Percentiles rank a stretch among this genome's conserved stretches.
phyloP scores from a whole-genome alignment of 2,888 invertebrate genomes.

The Apodemia zela region DNA sequence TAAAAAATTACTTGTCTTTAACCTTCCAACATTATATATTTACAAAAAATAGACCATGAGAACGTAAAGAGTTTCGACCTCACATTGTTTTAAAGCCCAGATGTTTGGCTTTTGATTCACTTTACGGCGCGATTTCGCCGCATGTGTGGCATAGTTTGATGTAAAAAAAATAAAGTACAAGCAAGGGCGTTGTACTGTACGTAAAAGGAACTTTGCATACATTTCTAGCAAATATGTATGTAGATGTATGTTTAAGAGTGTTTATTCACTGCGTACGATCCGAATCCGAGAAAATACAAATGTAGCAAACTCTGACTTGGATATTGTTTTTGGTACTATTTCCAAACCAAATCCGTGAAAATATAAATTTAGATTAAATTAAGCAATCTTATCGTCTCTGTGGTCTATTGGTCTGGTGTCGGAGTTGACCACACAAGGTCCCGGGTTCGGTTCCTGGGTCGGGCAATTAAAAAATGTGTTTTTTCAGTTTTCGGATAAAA shows the following conservation, averaged over 20 bases:
- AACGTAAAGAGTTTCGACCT: conserved; percentile 11
- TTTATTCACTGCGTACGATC: not conserved
- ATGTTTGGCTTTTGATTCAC: conserved; percentile 14
- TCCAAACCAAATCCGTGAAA: no score
- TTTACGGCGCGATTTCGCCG: conserved; percentile 37
- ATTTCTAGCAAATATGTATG: not conserved
- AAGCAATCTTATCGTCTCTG: no score
- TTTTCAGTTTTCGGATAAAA: no score
- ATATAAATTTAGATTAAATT: no score
- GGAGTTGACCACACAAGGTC: no score
- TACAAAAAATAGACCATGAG: conserved; percentile 4
- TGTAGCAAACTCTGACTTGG: no score
- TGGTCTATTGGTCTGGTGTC: no score
- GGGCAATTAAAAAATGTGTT: no score
- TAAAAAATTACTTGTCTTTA: not conserved
- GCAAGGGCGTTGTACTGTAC: conserved; percentile 56
- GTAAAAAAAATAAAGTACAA: conserved; percentile 46
- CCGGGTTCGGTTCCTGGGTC: no score
- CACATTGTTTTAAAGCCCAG: conserved; percentile 25
- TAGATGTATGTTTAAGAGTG: not conserved
- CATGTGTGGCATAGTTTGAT: conserved; percentile 53
- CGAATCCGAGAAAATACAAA: no score
- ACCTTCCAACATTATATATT: not conserved
- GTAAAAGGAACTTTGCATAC: conserved; percentile 33
- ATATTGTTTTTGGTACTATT: no score